These are phyloP conservation scores for Mastacembelus armatus DNA, from an alignment of 2,797 vertebrate genomes.

Conservation along the genomic window DNA sequence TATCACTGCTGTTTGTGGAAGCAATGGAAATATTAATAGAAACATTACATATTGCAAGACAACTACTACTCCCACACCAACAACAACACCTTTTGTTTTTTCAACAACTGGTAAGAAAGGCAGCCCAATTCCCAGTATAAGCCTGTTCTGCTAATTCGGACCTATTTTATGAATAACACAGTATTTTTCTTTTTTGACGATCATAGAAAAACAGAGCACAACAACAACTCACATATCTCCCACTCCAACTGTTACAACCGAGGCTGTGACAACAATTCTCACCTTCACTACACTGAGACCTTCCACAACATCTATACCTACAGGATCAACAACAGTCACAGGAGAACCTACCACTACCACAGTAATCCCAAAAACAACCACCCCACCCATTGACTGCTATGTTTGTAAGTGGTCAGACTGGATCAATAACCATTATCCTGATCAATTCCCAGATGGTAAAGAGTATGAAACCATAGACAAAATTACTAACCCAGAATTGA, in stretches of 20 bases:
- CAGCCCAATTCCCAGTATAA: too few species aligned
- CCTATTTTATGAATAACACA: too few species aligned
- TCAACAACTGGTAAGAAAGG: conserved; percentile 61
- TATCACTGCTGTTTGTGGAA: conserved; percentile 81
- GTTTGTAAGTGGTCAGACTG: conserved; percentile 86
- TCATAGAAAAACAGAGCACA: too few species aligned
- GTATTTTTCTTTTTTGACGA: too few species aligned
- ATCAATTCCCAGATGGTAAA: conserved; percentile 44
- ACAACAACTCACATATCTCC: too few species aligned
- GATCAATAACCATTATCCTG: conserved; percentile 75
- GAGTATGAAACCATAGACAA: conserved; percentile 83
- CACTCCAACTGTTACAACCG: too few species aligned
- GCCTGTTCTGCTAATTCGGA: too few species aligned
- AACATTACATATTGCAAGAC: neutral
- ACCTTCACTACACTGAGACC: neutral
- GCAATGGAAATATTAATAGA: conserved; percentile 81
- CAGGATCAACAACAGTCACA: neutral
- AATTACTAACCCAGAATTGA: conserved; percentile 71
- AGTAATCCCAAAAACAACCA: too few species aligned
- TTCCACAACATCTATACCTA: neutral
- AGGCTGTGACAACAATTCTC: too few species aligned
- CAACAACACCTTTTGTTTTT: conserved; percentile 43
- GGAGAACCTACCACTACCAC: too few species aligned
- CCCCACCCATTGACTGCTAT: too few species aligned
- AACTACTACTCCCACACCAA: conserved; percentile 44